A percentile compares a stretch with the other conserved stretches of the same genome.
Evolutionary conservation across 2,888 invertebrate species (phyloP).

Genomic region (Sepiola atlantica): DNA sequence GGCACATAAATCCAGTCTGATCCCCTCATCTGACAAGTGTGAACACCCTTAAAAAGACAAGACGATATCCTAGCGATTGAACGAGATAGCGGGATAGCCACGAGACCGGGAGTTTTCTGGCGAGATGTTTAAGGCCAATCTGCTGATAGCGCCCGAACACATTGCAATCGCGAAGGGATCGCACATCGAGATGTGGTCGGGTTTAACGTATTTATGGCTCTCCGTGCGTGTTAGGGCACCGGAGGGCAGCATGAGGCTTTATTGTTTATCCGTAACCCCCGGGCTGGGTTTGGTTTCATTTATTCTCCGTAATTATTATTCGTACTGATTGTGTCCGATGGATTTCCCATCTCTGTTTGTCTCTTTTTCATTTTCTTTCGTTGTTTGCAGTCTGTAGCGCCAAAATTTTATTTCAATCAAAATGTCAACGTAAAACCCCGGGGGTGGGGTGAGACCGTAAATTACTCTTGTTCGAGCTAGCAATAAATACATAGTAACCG

Average conservation of each 20-base stretch:
- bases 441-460: background rate
- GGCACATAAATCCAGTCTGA: background rate
- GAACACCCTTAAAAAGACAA: background rate
- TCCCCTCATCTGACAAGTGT: background rate
- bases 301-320: background rate
- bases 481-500: too few species aligned
- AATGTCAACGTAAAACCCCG: background rate
- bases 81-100: background rate
- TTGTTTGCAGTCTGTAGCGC: background rate
- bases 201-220: background rate
- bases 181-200: background rate
- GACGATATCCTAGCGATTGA: background rate
- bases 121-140: background rate
- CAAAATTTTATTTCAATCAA: background rate
- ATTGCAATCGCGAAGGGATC: background rate
- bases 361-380: background rate
- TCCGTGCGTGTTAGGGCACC: background rate
- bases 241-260: background rate
- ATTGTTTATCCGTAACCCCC: background rate
- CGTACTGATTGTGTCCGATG: background rate
- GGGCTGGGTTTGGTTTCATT: background rate
- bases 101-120: background rate
- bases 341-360: too few species aligned
- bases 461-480: too few species aligned
- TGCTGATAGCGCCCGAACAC: constrained; percentile 18